Conservation (phyloP, 2,888 invertebrate species). For the Palloptera scutellata region DNA sequence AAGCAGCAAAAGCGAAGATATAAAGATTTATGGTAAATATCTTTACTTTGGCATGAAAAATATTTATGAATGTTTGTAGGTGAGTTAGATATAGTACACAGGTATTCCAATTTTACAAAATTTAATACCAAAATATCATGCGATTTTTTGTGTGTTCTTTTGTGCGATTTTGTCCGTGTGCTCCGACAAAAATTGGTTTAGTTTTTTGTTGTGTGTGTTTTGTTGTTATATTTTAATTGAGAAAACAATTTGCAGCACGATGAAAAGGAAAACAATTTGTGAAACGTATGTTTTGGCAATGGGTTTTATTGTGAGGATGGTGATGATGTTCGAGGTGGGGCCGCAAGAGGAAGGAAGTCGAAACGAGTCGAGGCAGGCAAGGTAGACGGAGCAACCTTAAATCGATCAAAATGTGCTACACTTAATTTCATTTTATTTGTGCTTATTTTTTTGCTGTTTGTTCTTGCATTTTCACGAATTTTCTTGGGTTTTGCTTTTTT, state of each 20-base stretch:
- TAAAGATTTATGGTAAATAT: too few species aligned
- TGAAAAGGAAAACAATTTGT: too few species aligned
- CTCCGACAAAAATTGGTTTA: slow-evolving; percentile 1
- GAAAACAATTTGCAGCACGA: too few species aligned
- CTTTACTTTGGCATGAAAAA: too few species aligned
- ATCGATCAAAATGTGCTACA: slow-evolving; percentile 49
- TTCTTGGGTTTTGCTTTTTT: slow-evolving; percentile 5
- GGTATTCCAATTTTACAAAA: slow-evolving; percentile 26
- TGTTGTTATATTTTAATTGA: slow-evolving; percentile 26
- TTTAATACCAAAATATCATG: slow-evolving; percentile 20
- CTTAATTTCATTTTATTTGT: slow-evolving; percentile 22
- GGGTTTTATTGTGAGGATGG: too few species aligned
- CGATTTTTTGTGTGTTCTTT: slow-evolving; percentile 29
- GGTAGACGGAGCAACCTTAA: slow-evolving; percentile 53
- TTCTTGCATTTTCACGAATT: slow-evolving; percentile 20
- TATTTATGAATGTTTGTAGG: too few species aligned
- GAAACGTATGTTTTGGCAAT: too few species aligned
- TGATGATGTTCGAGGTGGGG: too few species aligned
- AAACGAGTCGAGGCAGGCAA: slow-evolving; percentile 16
- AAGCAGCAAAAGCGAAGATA: too few species aligned
- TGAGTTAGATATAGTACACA: background rate
- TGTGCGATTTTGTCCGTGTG: background rate
- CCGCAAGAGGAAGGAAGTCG: too few species aligned
- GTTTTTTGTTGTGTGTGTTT: slow-evolving; percentile 28
- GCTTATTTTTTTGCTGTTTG: slow-evolving; percentile 11